A percentile compares a stretch with the other conserved stretches of the same genome.
These are phyloP conservation scores for Etheostoma perlongum DNA, from an alignment of 2,797 vertebrate genomes.

Conservation along the genomic window DNA sequence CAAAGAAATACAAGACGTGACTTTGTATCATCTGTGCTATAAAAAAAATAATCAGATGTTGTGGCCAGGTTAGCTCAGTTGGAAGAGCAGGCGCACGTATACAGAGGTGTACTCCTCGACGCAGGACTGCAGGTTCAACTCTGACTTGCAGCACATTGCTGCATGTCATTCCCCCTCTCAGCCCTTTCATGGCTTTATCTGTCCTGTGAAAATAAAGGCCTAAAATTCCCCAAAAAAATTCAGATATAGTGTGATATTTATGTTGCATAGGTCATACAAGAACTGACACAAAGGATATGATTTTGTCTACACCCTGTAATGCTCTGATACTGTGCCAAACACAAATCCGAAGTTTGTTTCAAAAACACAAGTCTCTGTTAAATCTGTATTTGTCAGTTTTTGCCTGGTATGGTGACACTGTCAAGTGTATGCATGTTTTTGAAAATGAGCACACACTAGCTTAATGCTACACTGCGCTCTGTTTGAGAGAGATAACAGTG, in stretches of 20 bases:
- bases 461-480: not conserved
- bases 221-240: no score
- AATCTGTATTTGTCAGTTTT: constrained; percentile 7
- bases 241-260: not conserved
- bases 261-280: not conserved
- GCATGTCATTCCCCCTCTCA: no score
- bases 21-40: not conserved
- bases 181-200: no score
- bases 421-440: not conserved
- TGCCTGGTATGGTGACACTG: not conserved
- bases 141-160: no score
- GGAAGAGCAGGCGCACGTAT: no score
- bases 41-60: no score
- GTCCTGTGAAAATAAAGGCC: no score
- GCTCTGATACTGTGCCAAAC: not conserved
- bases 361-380: not conserved
- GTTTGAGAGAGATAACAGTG: constrained; percentile 14
- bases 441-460: not conserved
- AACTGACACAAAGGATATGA: not conserved
- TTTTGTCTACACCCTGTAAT: constrained; percentile 2
- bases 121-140: no score
- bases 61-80: no score
- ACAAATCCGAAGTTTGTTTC: not conserved
- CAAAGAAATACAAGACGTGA: not conserved
- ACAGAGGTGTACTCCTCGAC: no score